Evolutionary conservation across 2,888 invertebrate genomes (phyloP).

Genomic region (Apotomis betuletana): DNA sequence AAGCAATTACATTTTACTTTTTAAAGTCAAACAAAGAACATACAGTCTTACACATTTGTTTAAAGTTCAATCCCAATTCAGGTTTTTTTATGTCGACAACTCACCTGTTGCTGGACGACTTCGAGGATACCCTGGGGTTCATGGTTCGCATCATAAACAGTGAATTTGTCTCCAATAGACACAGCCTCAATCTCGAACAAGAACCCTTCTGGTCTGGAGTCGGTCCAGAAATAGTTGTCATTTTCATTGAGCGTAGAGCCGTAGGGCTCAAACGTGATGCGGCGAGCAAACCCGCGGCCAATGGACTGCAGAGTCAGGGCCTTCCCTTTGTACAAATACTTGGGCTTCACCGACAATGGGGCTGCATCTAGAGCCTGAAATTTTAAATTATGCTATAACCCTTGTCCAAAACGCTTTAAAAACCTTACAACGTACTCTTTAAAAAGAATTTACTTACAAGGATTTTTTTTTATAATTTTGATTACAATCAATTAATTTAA

Average conservation of each 20-base stretch:
- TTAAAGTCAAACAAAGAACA: too few species aligned
- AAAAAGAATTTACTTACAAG: conserved; percentile 43
- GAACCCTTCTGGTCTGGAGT: conserved; percentile 88
- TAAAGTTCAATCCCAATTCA: not conserved
- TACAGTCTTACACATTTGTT: not conserved
- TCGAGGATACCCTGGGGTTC: conserved; percentile 87
- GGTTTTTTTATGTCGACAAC: not conserved
- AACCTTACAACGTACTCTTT: conserved; percentile 22
- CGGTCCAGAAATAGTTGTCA: conserved; percentile 90
- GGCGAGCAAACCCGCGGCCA: conserved; percentile 89
- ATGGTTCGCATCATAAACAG: conserved; percentile 87
- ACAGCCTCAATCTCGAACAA: conserved; percentile 88
- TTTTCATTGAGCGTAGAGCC: conserved; percentile 85
- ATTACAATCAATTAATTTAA: not conserved
- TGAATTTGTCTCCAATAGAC: conserved; percentile 87
- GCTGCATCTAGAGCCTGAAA: conserved; percentile 78
- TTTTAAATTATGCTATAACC: conserved; percentile 57
- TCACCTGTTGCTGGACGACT: conserved; percentile 86
- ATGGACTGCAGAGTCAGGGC: conserved; percentile 87
- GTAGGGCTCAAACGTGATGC: conserved; percentile 88
- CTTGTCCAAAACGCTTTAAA: conserved; percentile 44
- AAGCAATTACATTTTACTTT: conserved; percentile 18
- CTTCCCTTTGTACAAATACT: conserved; percentile 86
- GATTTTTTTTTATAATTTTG: not conserved
- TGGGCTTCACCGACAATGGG: conserved; percentile 76